Evolutionary conservation across 2,888 invertebrate genomes (phyloP).

Genomic region (Eristalis intricaria): DNA sequence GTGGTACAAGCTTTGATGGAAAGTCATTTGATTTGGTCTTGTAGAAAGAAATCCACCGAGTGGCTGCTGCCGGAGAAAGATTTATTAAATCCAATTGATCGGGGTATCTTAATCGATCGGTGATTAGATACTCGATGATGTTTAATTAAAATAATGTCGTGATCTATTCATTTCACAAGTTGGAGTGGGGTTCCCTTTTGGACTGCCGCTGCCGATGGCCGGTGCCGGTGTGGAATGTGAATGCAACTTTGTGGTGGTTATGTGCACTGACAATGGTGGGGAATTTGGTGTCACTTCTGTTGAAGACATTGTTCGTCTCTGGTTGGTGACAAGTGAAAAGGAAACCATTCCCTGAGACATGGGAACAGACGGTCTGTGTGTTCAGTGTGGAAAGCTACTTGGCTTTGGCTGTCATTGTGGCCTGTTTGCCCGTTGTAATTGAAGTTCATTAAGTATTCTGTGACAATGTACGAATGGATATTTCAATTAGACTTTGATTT

Average conservation of each 20-base stretch:
- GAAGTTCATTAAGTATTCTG: not conserved
- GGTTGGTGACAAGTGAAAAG: constrained; percentile 11
- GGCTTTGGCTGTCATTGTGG: too few relatives aligned
- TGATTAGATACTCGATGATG: constrained; percentile 64
- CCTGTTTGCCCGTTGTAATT: not conserved
- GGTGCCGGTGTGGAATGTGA: not conserved
- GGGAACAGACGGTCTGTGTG: not conserved
- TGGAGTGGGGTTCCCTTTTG: not conserved
- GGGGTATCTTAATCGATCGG: constrained; percentile 62
- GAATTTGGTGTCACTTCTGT: constrained; percentile 32
- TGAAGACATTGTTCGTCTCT: constrained; percentile 10
- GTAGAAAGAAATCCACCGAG: not conserved
- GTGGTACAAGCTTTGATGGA: constrained; percentile 46
- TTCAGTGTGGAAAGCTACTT: not conserved
- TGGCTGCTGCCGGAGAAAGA: constrained; percentile 36
- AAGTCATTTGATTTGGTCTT: constrained; percentile 53
- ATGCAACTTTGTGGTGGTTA: constrained; percentile 26
- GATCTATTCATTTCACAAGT: constrained; percentile 64
- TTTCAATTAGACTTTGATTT: too few relatives aligned
- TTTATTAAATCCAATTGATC: constrained; percentile 64
- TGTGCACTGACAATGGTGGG: not conserved
- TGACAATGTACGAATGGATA: too few relatives aligned
- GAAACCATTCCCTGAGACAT: not conserved
- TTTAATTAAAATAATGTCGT: constrained; percentile 70
- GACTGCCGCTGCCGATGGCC: not conserved